Evolutionary conservation across 2,797 vertebrate genomes (phyloP).

Genomic region (Myoxocephalus aenaeus): DNA sequence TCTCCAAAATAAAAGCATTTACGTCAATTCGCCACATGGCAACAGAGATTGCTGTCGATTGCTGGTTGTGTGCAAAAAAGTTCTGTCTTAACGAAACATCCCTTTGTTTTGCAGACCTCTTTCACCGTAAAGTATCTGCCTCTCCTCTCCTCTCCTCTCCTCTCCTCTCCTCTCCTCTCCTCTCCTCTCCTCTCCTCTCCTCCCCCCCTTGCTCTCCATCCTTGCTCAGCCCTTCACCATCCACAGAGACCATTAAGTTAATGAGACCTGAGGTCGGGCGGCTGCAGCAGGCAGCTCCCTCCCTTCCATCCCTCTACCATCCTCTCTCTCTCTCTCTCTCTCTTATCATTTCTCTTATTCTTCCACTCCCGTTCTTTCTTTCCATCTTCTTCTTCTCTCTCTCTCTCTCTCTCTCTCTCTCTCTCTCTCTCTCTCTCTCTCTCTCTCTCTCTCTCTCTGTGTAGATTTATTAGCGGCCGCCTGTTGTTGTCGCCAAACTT

Average conservation of each 20-base stretch:
- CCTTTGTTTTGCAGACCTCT: slow-evolving; percentile 18
- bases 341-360: slow-evolving; percentile 24
- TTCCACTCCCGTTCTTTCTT: slow-evolving; percentile 27
- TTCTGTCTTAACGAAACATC: not conserved
- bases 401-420: not conserved
- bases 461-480: slow-evolving; percentile 56
- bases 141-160: not conserved
- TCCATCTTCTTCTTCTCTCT: not conserved
- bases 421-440: slow-evolving; percentile 10
- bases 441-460: not conserved
- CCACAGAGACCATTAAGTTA: slow-evolving; percentile 91
- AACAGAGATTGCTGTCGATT: not conserved
- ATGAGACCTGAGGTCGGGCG: slow-evolving; percentile 87
- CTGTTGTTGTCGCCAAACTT: slow-evolving; percentile 61
- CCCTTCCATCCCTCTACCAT: slow-evolving; percentile 13
- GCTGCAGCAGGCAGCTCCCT: slow-evolving; percentile 78
- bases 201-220: slow-evolving; percentile 23
- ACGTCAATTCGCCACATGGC: not conserved
- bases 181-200: not conserved
- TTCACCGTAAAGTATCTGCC: not conserved
- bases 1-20: not conserved
- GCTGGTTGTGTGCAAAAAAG: slow-evolving; percentile 4
- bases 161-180: slow-evolving; percentile 1
- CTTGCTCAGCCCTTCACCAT: slow-evolving; percentile 66
- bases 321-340: slow-evolving; percentile 17